Evolutionary conservation across 2,797 vertebrate species (phyloP).

Genomic region (Gobio occitaniae): DNA sequence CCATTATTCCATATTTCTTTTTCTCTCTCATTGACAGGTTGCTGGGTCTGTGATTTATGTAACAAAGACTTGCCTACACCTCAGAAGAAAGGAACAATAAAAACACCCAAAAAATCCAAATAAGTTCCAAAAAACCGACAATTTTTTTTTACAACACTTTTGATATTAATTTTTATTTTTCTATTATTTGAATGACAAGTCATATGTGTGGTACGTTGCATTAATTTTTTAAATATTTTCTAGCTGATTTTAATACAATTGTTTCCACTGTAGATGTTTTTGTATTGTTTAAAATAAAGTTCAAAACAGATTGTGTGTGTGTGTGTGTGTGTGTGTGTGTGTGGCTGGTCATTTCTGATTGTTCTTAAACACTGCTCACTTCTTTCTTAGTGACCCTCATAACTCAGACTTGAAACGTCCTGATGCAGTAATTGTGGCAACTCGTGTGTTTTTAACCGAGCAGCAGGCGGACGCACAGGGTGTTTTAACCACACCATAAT

Average conservation of each 20-base stretch:
- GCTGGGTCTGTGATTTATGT: slow-evolving; percentile 97
- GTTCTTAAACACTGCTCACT: not conserved
- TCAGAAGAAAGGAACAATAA: slow-evolving; percentile 90
- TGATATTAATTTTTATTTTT: slow-evolving; percentile 34
- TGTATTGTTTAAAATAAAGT: slow-evolving; percentile 54
- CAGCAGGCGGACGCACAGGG: not conserved
- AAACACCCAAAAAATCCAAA: slow-evolving; percentile 88
- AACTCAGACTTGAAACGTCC: not conserved
- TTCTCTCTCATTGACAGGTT: slow-evolving; percentile 77
- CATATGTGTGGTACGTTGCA: slow-evolving; percentile 16
- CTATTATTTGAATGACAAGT: slow-evolving; percentile 12
- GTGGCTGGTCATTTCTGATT: not conserved
- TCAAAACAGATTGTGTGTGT: not conserved
- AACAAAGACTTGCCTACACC: slow-evolving; percentile 85
- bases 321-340: no score
- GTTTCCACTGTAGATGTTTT: not conserved
- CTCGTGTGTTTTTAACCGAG: not conserved
- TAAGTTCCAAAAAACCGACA: slow-evolving; percentile 65
- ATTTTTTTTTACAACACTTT: not conserved
- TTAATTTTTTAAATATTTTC: not conserved
- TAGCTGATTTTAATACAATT: not conserved
- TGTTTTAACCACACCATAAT: slow-evolving; percentile 25
- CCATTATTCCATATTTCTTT: not conserved
- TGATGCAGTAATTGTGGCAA: not conserved
- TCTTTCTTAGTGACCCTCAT: not conserved